Evolutionary conservation across 2,113 vertebrate genomes (phyloP).

Genomic region (Philantomba maxwellii): DNA sequence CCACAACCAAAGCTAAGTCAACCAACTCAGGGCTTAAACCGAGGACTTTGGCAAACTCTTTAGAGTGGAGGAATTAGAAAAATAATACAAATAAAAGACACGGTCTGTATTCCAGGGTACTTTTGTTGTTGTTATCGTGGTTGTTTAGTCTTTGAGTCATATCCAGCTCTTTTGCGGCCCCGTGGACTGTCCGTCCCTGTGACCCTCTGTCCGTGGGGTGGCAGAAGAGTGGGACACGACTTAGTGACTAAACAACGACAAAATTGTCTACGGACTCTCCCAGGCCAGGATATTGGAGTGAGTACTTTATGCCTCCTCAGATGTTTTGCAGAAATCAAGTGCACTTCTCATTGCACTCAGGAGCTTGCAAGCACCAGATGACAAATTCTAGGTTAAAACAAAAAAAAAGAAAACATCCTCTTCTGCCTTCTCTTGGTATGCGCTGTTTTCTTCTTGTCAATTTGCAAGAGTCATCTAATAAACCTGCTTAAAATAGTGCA

Average conservation of each 20-base stretch:
- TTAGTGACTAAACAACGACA: neutral
- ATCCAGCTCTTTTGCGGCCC: neutral
- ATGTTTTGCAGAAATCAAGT: neutral
- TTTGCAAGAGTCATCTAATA: slow-evolving; percentile 14
- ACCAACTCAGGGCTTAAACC: neutral
- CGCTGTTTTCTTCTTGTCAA: slow-evolving; percentile 1
- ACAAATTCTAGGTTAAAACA: neutral
- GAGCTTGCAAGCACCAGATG: neutral
- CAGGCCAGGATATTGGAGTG: neutral
- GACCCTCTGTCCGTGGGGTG: neutral
- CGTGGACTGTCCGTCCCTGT: neutral
- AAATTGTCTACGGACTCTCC: neutral
- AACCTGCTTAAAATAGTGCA: neutral
- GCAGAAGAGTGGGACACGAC: neutral
- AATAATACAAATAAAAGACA: neutral
- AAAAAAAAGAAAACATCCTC: neutral
- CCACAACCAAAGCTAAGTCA: neutral
- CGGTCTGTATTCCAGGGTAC: neutral
- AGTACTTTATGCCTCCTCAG: neutral
- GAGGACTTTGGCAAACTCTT: neutral
- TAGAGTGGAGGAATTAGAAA: neutral
- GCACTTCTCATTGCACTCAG: neutral
- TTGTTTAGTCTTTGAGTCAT: neutral
- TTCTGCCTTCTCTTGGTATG: neutral
- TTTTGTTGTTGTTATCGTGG: neutral